phyloP scores from a whole-genome alignment of 2,113 vertebrate species.

The Microtus montanus region DNA sequence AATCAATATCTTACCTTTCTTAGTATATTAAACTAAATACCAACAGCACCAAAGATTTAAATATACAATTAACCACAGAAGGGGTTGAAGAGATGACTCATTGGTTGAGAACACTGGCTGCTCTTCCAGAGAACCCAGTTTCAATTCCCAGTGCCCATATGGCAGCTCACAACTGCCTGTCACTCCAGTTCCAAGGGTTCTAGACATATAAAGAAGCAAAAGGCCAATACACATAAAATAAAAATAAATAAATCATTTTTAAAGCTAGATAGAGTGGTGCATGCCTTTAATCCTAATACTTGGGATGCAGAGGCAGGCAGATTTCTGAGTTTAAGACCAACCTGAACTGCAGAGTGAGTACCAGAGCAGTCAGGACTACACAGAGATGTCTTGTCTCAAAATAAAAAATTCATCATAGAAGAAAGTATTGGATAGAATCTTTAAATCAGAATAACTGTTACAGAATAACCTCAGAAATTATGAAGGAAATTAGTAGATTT shows the following conservation, averaged over 20 bases:
- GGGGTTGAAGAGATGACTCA: neutral
- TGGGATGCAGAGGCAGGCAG: neutral
- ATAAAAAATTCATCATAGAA: neutral
- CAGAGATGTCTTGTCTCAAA: neutral
- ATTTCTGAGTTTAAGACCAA: neutral
- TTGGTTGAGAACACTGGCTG: neutral
- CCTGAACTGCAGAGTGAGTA: neutral
- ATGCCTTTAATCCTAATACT: neutral
- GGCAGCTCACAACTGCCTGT: neutral
- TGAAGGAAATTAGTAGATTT: neutral
- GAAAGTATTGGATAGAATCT: neutral
- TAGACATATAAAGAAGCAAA: neutral
- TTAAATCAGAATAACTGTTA: neutral
- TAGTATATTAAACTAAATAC: neutral
- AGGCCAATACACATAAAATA: neutral
- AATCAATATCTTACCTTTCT: neutral
- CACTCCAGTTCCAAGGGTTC: neutral
- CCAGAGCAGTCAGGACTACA: neutral
- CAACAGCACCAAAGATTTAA: neutral
- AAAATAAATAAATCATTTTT: neutral
- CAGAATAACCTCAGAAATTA: neutral
- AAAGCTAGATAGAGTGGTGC: neutral
- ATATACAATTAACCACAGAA: neutral
- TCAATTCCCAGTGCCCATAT: neutral
- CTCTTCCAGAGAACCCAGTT: neutral